Evolutionary conservation across 2,797 vertebrate species (phyloP), one percentile per base, ranked within the genome.

Genomic region (Anabacerthia variegaticeps): DNA sequence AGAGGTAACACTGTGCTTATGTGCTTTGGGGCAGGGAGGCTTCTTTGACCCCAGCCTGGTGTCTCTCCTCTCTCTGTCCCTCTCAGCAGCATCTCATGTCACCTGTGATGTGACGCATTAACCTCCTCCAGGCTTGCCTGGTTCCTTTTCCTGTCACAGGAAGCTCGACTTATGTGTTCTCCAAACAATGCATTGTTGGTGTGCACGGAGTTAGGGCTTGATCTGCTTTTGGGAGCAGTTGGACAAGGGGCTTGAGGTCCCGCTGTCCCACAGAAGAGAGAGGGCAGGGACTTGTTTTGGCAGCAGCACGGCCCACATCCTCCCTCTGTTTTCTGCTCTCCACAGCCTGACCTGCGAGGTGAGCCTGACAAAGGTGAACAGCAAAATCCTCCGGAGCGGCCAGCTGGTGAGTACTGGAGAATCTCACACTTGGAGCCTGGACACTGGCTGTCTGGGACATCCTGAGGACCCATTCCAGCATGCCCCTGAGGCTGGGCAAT

Each of bases 331-430:
- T 43, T 92, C 37, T 95, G 59, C 84, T 78, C 11, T 83, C 69
- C 63, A n/a, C 79, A 99, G 99, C 94, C 95, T 99, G 94, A 98
- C 97, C 1, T 99, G 98, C 68, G 98, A 99, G 92, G 98, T 99
- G 95, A 99, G 98, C 69, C 97, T 99, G 37, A 98, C 98, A 28
- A 99, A 99, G 95, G 97, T 99, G 59, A 99, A 98, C 97, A 99
- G 99, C 97, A 99, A 99, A 98, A 98, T 99, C 63, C 98, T 99
- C 17, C 99, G 99, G 97, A 99, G 99, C 98, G 99, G 99, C 96
- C 98, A 99, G 76, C 93, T 99, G 98, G 99, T 99, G 95, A 98
- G 98, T 97, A 49, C 87, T 48, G 54, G 20, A 39, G 43, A 88
- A 66, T 20, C 28, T 58, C 65, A 1, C 12, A 0, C 43, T 58